phyloP scores from a whole-genome alignment of 1,140 invertebrate species.

The Limonius californicus region DNA sequence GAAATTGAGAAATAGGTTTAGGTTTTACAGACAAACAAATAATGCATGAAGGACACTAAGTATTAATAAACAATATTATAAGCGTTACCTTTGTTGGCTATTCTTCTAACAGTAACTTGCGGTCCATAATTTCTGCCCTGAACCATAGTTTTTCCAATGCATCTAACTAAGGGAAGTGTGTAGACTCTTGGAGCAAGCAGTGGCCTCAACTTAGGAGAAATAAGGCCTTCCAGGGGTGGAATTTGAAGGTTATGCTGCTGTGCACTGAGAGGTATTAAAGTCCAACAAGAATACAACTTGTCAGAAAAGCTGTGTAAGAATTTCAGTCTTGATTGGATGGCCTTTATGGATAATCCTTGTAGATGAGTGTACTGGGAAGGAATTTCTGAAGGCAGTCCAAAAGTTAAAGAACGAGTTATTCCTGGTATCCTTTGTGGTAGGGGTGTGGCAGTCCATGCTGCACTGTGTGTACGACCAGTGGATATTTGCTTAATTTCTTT shows the following conservation, averaged over 20 bases:
- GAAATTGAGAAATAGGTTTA: too few relatives aligned
- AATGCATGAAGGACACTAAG: too few relatives aligned
- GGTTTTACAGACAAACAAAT: too few relatives aligned
- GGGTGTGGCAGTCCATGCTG: constrained; percentile 60
- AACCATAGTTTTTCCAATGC: constrained; percentile 64
- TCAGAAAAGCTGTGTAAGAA: constrained; percentile 63
- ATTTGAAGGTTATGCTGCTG: constrained; percentile 46
- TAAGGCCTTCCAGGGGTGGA: constrained; percentile 47
- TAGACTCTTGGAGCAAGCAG: constrained; percentile 59
- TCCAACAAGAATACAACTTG: constrained; percentile 61
- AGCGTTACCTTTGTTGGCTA: constrained; percentile 52
- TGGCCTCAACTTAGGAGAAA: constrained; percentile 52
- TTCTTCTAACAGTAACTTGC: constrained; percentile 60
- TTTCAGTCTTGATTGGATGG: constrained; percentile 55
- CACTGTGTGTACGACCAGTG: constrained; percentile 61
- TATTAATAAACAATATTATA: too few relatives aligned
- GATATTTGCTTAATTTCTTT: constrained; percentile 54
- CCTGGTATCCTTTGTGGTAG: constrained; percentile 50
- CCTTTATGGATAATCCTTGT: constrained; percentile 50
- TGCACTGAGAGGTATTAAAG: constrained; percentile 54
- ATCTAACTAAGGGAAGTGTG: constrained; percentile 61
- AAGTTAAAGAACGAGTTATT: constrained; percentile 49
- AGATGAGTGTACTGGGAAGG: constrained; percentile 58
- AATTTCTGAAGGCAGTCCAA: constrained; percentile 54
- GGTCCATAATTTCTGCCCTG: constrained; percentile 66